A percentile compares a stretch with the other conserved stretches of the same genome.
These are phyloP conservation scores for Tenthredo mesomela DNA, from an alignment of 2,888 invertebrate genomes.

Conservation along the genomic window DNA sequence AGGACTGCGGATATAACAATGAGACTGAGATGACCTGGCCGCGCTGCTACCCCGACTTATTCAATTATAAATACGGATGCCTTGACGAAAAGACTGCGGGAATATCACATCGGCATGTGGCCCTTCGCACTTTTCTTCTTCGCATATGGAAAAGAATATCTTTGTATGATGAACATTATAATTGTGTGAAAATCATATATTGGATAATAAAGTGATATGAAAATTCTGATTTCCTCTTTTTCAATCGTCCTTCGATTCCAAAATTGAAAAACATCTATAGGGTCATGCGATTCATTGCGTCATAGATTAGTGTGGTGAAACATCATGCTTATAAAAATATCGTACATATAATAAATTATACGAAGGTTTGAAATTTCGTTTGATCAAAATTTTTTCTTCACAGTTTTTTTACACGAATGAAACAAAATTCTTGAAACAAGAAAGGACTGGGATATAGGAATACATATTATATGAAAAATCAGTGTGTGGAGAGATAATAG, in stretches of 20 bases:
- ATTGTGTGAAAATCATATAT: not conserved
- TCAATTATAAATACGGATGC: slow-evolving; percentile 37
- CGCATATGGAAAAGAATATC: not conserved
- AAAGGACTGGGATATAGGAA: too few relatives aligned
- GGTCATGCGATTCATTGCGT: not conserved
- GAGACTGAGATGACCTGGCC: not conserved
- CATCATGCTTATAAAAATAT: not conserved
- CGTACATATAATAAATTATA: not conserved
- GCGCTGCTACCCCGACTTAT: slow-evolving; percentile 1
- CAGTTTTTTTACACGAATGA: too few relatives aligned
- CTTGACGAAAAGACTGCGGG: slow-evolving; percentile 29
- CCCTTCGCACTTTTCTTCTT: not conserved
- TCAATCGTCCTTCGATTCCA: not conserved
- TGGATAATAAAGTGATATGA: not conserved
- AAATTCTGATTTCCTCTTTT: not conserved
- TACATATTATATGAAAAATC: not conserved
- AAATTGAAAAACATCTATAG: not conserved
- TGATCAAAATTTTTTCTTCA: too few relatives aligned
- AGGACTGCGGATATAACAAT: slow-evolving; percentile 14
- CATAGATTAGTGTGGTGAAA: not conserved
- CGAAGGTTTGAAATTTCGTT: not conserved
- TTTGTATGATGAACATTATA: not conserved
- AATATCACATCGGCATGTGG: slow-evolving; percentile 17
- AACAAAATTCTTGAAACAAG: too few relatives aligned
- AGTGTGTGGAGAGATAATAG: not conserved